Percentiles rank a stretch among this genome's conserved stretches.
These are phyloP conservation scores for Pseudobourletiella spinata DNA, from an alignment of 1,140 invertebrate species.

Conservation along the genomic window DNA sequence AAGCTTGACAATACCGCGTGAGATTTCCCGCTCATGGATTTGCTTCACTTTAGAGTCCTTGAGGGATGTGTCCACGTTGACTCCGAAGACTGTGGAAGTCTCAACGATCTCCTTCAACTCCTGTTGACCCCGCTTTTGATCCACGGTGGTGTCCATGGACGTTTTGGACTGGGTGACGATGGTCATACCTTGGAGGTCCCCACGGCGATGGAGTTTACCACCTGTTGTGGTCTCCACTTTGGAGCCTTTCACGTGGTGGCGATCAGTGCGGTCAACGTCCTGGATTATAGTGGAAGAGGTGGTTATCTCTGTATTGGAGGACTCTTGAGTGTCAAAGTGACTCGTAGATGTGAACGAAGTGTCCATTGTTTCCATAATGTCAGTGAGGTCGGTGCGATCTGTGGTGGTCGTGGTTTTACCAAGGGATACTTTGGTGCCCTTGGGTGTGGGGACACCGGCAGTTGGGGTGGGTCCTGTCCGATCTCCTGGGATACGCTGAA, in stretches of 20 bases:
- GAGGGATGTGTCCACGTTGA: slow-evolving; percentile 26
- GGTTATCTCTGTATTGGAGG: not conserved
- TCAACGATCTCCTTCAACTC: slow-evolving; percentile 19
- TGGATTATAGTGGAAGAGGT: not conserved
- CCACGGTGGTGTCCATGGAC: slow-evolving; percentile 26
- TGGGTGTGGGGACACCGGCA: not conserved
- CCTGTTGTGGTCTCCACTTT: slow-evolving; percentile 28
- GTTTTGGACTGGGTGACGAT: slow-evolving; percentile 32
- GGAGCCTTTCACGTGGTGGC: slow-evolving; percentile 16
- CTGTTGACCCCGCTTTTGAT: slow-evolving; percentile 26
- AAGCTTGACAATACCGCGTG: slow-evolving; percentile 27
- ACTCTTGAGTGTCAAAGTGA: not conserved
- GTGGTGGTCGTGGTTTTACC: no score
- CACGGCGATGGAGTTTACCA: slow-evolving; percentile 24
- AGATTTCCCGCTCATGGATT: slow-evolving; percentile 34
- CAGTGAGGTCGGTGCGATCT: no score
- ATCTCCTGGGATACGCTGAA: not conserved
- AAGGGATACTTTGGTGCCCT: not conserved
- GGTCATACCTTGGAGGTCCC: slow-evolving; percentile 33
- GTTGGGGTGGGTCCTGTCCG: not conserved
- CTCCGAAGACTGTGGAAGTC: slow-evolving; percentile 21
- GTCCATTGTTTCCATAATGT: no score
- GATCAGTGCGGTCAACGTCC: not conserved
- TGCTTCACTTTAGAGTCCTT: slow-evolving; percentile 15
- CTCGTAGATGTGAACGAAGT: no score